Evolutionary conservation across 2,797 vertebrate genomes (phyloP).

Genomic region (Synanceia verrucosa): DNA sequence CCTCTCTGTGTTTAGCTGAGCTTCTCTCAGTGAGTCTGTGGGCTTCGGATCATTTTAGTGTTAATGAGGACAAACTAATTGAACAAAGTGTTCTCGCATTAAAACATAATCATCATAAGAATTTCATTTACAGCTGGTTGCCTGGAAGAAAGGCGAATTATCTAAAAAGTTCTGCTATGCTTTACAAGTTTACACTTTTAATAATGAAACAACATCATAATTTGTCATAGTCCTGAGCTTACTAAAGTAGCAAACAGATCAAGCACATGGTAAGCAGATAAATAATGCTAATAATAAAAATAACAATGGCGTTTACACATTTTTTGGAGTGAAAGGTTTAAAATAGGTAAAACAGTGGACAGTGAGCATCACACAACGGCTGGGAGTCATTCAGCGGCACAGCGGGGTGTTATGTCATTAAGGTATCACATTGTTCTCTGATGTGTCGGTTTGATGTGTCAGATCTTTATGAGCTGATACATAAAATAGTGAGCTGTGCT

Average conservation of each 20-base stretch:
- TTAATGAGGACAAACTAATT: background rate
- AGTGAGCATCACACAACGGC: background rate
- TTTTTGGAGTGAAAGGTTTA: background rate
- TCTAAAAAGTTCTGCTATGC: background rate
- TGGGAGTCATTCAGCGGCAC: slow-evolving; percentile 21
- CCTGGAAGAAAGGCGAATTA: background rate
- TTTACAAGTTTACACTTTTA: background rate
- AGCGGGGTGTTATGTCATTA: slow-evolving; percentile 43
- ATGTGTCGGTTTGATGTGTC: slow-evolving; percentile 8
- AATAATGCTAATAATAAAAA: too few relatives aligned
- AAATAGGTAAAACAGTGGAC: slow-evolving; percentile 17
- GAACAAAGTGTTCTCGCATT: background rate
- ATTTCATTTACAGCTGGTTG: background rate
- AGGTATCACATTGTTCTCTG: slow-evolving; percentile 35
- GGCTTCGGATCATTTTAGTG: background rate
- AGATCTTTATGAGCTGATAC: slow-evolving; percentile 10
- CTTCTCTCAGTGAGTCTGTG: background rate
- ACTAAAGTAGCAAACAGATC: too few relatives aligned
- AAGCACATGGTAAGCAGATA: too few relatives aligned
- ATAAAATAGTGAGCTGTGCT: slow-evolving; percentile 1
- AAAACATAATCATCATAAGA: background rate
- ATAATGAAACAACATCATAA: too few relatives aligned
- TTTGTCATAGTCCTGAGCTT: too few relatives aligned
- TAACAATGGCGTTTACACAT: too few relatives aligned
- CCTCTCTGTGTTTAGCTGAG: too few relatives aligned